Evolutionary conservation across 2,113 vertebrate genomes (phyloP).

Genomic region (Columba janthina): DNA sequence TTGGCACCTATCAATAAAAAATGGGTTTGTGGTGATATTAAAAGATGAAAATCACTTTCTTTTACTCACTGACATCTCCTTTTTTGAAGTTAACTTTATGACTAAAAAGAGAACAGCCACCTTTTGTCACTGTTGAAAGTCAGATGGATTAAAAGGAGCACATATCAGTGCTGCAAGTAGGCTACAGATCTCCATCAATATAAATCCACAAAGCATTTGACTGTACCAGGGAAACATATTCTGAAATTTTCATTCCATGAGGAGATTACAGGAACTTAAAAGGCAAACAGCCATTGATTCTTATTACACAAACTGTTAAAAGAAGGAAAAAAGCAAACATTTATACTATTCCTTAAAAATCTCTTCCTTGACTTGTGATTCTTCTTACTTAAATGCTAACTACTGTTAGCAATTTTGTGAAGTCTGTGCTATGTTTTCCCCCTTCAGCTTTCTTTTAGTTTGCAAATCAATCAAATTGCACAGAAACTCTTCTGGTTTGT

Average conservation of each 20-base stretch:
- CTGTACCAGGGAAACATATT: not conserved
- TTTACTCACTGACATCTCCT: slow-evolving; percentile 7
- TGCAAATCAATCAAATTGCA: not conserved
- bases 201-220: slow-evolving; percentile 40
- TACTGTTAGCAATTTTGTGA: not conserved
- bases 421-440: not conserved
- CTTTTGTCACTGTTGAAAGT: slow-evolving; percentile 45
- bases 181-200: slow-evolving; percentile 16
- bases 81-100: slow-evolving; percentile 58
- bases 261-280: slow-evolving; percentile 8
- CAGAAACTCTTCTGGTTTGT: not conserved
- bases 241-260: slow-evolving; percentile 17
- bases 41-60: slow-evolving; percentile 43
- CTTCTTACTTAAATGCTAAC: not conserved
- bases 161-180: not conserved
- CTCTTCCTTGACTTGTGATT: slow-evolving; percentile 3
- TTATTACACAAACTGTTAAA: slow-evolving; percentile 13
- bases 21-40: slow-evolving; percentile 28
- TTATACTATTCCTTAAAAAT: slow-evolving; percentile 8
- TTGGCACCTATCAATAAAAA: slow-evolving; percentile 50
- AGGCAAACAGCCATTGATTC: slow-evolving; percentile 48
- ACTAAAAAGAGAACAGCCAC: not conserved
- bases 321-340: slow-evolving; percentile 14
- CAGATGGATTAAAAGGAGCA: slow-evolving; percentile 34
- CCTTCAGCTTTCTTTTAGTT: not conserved